Base-by-base conservation (phyloP, 2,113 vertebrate genomes). In the Misgurnus anguillicaudatus region DNA sequence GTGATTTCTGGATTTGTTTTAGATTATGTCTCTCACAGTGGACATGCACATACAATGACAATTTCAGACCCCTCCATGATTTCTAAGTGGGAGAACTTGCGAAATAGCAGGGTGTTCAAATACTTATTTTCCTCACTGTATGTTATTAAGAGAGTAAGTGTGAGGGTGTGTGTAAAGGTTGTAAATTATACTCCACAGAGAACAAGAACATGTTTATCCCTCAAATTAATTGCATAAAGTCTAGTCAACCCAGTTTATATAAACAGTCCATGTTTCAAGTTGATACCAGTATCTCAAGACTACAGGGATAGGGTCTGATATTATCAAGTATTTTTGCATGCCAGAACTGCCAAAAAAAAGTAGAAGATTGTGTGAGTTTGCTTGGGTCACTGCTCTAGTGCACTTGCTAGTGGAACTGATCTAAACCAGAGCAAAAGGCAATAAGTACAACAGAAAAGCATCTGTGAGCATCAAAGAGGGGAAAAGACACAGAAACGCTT, bases 361-460 rank as follows among this genome's bases (percentile, higher is more conserved):
- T 51, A 51, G 47, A 57, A 19, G 53, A 17, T 2, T 57, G 53
- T 19, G 17, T 2, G 6, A 45, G 6, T 45, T 13, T 45, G 38
- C 7, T 45, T 36, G 61, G 13, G 0, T 63, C 8, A n/a, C 17
- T 65, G 38, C 63, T 19, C 39, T 36, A 13, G 45, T 17, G 45
- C 24, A 9, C 5, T 51, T 21, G 31, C 45, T 69, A 48, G 67
- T 6, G 14, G 14, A 53, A 38, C 24, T 51, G 9, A 69, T 69
- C 24, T 51, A 48, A 69, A 69, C 21, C 45, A 69, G 14, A 69
- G 47, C 47, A 38, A 38, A 51, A 38, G 9, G 47, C 16, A 36
- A 74, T 67, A 67, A 11, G 81, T 68, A 86, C 65, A 39, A 5
- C 78, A 87, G 78, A 78, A 82, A 41, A 14, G 10, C 81, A 80